Base-by-base conservation (phyloP, 2,888 invertebrate genomes). In the Stenchaetothrips biformis region DNA sequence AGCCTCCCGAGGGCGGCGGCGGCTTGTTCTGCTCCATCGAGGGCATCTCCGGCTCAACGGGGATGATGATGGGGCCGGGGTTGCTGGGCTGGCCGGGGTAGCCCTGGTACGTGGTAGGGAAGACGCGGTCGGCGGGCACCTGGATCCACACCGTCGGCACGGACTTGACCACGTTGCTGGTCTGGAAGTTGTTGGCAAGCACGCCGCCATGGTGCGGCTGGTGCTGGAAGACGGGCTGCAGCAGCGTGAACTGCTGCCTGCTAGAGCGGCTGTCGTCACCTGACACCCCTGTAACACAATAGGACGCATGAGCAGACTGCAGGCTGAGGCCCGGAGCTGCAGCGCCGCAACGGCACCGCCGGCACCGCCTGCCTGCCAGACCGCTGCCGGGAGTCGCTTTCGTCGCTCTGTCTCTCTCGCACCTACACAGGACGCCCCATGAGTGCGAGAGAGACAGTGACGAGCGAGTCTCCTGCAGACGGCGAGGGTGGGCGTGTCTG, bases 111-210 rank as follows among this genome's bases (percentile, higher is more conserved):
- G 18, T 81, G 80, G 13, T 81, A 79, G 21, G 82, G 81, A 6
- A 78, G 47, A 47, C 81, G 78, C 27, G 79, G 81, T n/a, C 77
- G 81, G 81, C 81, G n/a, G 82, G 82, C 4, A 83, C 82, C 78
- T 83, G 83, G 47, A 83, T 81, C 82, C 82, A 83, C 48, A 83
- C 81, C 48, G 80, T 82, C 11, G 67, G 67, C 67, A 74, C 67
- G 21, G 67, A 21, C 21, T 21, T 74, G 67, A 74, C 25, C 9
- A 25, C 9, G 67, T 7, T 11, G 59, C 18, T 59, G 59, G 59
- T 21, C 25, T 2, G 37, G 37, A 37, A 37, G 37, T 4, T 37
- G 37, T 37, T 37, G 37, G 37, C 37, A 4, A 2, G 37, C 37
- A 37, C 37, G 37, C 67, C 67, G 67, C 67, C 25, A 0, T 7